phyloP scores from a whole-genome alignment of 2,797 vertebrate genomes.

The Hapalemur alaotrensis region DNA sequence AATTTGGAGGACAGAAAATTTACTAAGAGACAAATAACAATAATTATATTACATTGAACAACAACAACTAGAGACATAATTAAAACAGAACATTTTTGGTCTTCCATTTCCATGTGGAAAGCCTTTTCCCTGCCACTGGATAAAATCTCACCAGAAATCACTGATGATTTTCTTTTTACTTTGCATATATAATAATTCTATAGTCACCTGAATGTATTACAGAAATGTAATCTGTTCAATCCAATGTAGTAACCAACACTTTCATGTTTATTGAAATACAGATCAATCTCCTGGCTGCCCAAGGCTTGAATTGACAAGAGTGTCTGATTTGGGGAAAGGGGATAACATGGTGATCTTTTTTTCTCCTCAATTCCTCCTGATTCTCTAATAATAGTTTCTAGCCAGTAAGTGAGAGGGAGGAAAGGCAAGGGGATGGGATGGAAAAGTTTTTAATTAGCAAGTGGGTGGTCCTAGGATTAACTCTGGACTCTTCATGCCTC shows the following conservation, averaged over 20 bases:
- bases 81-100: background rate
- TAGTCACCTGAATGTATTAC: background rate
- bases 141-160: background rate
- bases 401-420: background rate
- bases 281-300: background rate
- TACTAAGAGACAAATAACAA: background rate
- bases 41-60: background rate
- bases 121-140: background rate
- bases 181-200: conserved; percentile 21
- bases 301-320: background rate
- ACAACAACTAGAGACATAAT: background rate
- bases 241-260: background rate
- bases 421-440: background rate
- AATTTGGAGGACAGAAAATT: background rate
- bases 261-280: background rate
- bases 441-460: background rate
- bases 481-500: background rate
- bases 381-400: background rate
- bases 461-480: background rate
- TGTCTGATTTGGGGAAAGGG: background rate
- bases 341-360: background rate
- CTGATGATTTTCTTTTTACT: background rate
- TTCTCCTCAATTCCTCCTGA: background rate
- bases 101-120: background rate
- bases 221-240: background rate